Conservation (phyloP, 2,888 invertebrate genomes). For the Tiliacea citrago region DNA sequence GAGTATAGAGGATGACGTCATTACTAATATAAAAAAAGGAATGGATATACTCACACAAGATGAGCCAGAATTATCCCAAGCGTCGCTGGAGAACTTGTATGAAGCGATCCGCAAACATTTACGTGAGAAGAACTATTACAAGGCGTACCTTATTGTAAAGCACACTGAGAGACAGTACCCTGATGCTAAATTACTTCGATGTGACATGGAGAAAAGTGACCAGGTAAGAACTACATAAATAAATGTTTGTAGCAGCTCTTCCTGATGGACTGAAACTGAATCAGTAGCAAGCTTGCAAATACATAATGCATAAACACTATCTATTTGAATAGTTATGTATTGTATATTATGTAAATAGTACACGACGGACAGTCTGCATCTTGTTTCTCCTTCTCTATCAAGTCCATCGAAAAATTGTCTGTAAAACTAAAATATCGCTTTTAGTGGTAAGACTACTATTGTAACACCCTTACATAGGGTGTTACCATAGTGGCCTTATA, state of each 20-base stretch:
- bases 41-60: slow-evolving; percentile 86
- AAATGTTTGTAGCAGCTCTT: neutral
- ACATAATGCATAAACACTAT: neutral
- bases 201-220: slow-evolving; percentile 87
- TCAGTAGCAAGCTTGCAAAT: neutral
- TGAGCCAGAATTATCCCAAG: slow-evolving; percentile 85
- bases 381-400: neutral
- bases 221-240: slow-evolving; percentile 76
- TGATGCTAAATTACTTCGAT: slow-evolving; percentile 85
- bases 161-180: slow-evolving; percentile 87
- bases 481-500: too few relatives aligned
- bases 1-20: slow-evolving; percentile 88
- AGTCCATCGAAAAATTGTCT: neutral
- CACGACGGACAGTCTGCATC: too few relatives aligned
- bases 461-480: too few relatives aligned
- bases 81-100: slow-evolving; percentile 84
- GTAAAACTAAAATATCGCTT: neutral
- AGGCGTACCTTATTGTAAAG: slow-evolving; percentile 88
- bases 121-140: slow-evolving; percentile 86
- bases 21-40: slow-evolving; percentile 87
- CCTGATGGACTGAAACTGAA: neutral
- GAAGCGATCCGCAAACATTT: slow-evolving; percentile 85
- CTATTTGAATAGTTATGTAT: neutral
- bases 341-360: neutral
- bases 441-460: too few relatives aligned